Conservation (phyloP, 2,113 vertebrate species). For the Oncorhynchus nerka region DNA sequence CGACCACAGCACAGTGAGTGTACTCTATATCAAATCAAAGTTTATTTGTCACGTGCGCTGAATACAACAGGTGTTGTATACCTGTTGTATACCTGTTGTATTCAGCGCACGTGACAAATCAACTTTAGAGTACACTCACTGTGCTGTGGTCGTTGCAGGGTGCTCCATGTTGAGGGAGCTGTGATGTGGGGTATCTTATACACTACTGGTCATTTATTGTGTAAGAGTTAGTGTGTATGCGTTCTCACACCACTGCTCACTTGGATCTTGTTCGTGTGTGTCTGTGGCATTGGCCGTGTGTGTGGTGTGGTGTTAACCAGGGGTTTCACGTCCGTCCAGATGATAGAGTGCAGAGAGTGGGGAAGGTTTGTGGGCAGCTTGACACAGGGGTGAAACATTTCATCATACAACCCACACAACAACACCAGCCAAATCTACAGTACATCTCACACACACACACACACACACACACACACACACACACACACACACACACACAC, state of each 20-base stretch:
- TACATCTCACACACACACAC: too few species aligned
- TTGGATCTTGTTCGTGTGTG: background rate
- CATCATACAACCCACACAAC: background rate
- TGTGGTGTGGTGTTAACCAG: background rate
- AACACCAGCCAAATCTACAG: background rate
- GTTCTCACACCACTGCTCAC: conserved; percentile 8
- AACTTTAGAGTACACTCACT: background rate
- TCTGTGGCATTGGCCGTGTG: background rate
- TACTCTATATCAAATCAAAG: background rate
- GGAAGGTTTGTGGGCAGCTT: conserved; percentile 7
- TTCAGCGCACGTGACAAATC: too few species aligned
- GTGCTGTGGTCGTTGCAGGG: too few species aligned
- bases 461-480: too few species aligned
- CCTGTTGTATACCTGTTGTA: too few species aligned
- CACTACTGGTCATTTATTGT: background rate
- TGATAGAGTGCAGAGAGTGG: conserved; percentile 1
- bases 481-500: too few species aligned
- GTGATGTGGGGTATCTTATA: too few species aligned
- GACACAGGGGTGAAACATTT: conserved; percentile 37
- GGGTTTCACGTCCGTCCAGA: conserved; percentile 11
- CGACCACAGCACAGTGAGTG: background rate
- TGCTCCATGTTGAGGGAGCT: too few species aligned
- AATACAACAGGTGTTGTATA: too few species aligned
- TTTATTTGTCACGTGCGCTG: too few species aligned
- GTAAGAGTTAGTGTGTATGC: background rate